Percentiles rank a stretch among this genome's conserved stretches.
These are phyloP conservation scores for Ophonus ardosiacus DNA, from an alignment of 2,888 invertebrate genomes.

Conservation along the genomic window DNA sequence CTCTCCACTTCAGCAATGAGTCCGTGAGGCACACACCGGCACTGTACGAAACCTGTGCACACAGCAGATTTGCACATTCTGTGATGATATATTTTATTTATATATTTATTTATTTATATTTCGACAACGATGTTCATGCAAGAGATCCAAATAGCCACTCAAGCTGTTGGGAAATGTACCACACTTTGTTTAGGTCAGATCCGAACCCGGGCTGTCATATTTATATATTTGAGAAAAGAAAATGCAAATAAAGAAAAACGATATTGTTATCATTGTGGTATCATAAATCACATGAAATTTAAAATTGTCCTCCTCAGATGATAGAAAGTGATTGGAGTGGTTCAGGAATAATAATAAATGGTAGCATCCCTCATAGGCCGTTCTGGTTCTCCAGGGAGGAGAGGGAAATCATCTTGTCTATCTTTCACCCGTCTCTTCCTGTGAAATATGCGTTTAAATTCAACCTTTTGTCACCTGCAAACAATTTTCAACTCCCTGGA, in stretches of 20 bases:
- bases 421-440: constrained; percentile 61
- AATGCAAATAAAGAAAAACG: constrained; percentile 40
- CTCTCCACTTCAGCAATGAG: too few species aligned
- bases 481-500: constrained; percentile 60
- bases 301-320: constrained; percentile 66
- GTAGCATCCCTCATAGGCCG: constrained; percentile 64
- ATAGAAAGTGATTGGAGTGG: constrained; percentile 66
- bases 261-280: constrained; percentile 62
- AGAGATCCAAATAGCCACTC: too few species aligned
- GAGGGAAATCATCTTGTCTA: constrained; percentile 62
- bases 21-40: too few species aligned
- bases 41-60: too few species aligned
- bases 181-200: too few species aligned
- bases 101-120: too few species aligned
- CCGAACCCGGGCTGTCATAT: neutral
- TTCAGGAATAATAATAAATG: constrained; percentile 68
- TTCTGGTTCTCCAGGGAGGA: constrained; percentile 52
- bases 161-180: too few species aligned
- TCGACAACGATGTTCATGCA: too few species aligned
- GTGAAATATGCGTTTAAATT: constrained; percentile 64
- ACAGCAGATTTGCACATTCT: too few species aligned
- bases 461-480: constrained; percentile 64
- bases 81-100: too few species aligned
- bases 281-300: constrained; percentile 67
- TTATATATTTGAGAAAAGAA: neutral